Conservation (phyloP, 2,797 vertebrate genomes). For the Tachyglossus aculeatus region DNA sequence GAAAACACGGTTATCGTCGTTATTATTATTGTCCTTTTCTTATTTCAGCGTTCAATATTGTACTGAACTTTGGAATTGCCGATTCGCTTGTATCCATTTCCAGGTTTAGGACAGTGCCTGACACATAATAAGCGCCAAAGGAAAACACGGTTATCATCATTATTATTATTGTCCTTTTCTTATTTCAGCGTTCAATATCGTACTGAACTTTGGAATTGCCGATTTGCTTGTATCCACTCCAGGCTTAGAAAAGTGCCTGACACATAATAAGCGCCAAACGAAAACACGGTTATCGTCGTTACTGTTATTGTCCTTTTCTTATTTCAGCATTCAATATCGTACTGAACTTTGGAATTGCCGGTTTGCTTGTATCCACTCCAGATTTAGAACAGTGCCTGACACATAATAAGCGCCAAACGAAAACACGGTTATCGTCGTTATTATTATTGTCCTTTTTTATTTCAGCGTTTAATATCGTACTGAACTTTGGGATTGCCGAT, state of each 20-base stretch:
- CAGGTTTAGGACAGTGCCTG: too few species aligned
- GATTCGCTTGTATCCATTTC: too few species aligned
- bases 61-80: slow-evolving; percentile 97
- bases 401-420: too few species aligned
- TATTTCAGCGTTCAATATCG: slow-evolving; percentile 91
- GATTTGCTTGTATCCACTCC: too few species aligned
- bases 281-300: neutral
- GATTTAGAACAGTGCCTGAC: too few species aligned
- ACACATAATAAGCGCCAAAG: too few species aligned
- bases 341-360: slow-evolving; percentile 96
- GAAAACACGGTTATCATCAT: neutral
- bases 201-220: slow-evolving; percentile 97
- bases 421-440: neutral
- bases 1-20: neutral
- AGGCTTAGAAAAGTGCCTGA: too few species aligned
- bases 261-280: too few species aligned
- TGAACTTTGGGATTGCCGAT: slow-evolving; percentile 97
- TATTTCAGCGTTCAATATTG: slow-evolving; percentile 91
- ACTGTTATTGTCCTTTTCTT: slow-evolving; percentile 32
- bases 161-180: slow-evolving; percentile 29
- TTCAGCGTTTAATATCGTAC: slow-evolving; percentile 94
- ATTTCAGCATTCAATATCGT: slow-evolving; percentile 93
- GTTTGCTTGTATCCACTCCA: too few species aligned
- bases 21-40: slow-evolving; percentile 29
- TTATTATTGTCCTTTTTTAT: slow-evolving; percentile 39